Evolutionary conservation across 2,113 vertebrate species (phyloP).

Genomic region (Rhynchopsitta pachyrhyncha): DNA sequence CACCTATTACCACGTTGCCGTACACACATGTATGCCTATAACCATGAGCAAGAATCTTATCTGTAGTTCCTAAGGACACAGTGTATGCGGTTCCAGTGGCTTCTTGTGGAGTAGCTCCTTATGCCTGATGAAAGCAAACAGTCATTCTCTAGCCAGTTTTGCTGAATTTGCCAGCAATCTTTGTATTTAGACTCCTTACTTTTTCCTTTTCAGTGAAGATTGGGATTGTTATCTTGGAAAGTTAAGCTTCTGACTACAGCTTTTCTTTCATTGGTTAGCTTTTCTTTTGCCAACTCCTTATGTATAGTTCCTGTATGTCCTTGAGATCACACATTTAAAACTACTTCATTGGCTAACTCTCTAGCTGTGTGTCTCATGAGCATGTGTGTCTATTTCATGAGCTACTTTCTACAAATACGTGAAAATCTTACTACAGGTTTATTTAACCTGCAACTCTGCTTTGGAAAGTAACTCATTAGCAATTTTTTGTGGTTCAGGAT

Average conservation of each 20-base stretch:
- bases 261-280: background rate
- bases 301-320: background rate
- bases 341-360: background rate
- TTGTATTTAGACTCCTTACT: background rate
- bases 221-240: background rate
- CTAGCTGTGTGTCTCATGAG: background rate
- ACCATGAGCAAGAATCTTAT: background rate
- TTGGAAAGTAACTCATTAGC: background rate
- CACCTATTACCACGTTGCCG: fast-evolving
- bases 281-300: background rate
- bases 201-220: background rate
- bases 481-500: background rate
- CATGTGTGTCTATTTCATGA: background rate
- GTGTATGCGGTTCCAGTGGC: background rate
- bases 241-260: background rate
- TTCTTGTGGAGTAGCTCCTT: background rate
- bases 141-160: background rate
- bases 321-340: background rate
- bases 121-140: background rate
- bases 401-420: background rate
- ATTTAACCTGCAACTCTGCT: background rate
- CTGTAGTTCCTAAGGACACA: background rate
- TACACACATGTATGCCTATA: background rate
- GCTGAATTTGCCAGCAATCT: background rate
- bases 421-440: background rate